Evolutionary conservation across 2,888 invertebrate genomes (phyloP).

Genomic region (Lithophane ornitopus): DNA sequence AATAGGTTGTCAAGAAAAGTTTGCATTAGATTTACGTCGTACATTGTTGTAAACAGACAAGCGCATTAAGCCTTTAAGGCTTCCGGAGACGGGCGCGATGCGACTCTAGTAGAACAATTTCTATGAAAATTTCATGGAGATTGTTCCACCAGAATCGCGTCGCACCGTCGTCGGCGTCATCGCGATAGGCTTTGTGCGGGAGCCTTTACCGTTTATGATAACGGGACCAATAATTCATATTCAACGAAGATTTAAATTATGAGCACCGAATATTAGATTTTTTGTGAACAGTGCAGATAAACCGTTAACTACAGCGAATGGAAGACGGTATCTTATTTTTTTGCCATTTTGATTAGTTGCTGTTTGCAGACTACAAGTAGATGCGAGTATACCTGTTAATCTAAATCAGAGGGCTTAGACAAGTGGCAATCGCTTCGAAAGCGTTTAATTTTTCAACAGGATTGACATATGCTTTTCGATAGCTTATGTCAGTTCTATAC

Average conservation of each 20-base stretch:
- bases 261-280: not conserved
- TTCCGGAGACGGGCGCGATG: no score
- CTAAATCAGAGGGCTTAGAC: no score
- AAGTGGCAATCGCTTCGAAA: no score
- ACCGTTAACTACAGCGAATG: not conserved
- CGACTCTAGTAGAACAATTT: no score
- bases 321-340: not conserved
- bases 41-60: not conserved
- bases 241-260: not conserved
- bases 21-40: not conserved
- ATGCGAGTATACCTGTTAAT: not conserved
- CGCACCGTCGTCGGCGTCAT: no score
- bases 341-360: not conserved
- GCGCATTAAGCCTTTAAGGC: not conserved
- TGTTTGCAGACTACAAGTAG: no score
- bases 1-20: not conserved
- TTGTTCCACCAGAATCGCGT: no score
- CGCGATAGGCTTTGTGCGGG: no score
- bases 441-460: no score
- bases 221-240: conserved; percentile 1
- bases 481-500: no score
- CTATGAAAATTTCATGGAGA: no score
- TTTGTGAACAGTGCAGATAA: not conserved
- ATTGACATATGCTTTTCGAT: no score
- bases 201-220: not conserved